Base-by-base conservation (phyloP, 2,888 invertebrate genomes). In the Agelastica alni region DNA sequence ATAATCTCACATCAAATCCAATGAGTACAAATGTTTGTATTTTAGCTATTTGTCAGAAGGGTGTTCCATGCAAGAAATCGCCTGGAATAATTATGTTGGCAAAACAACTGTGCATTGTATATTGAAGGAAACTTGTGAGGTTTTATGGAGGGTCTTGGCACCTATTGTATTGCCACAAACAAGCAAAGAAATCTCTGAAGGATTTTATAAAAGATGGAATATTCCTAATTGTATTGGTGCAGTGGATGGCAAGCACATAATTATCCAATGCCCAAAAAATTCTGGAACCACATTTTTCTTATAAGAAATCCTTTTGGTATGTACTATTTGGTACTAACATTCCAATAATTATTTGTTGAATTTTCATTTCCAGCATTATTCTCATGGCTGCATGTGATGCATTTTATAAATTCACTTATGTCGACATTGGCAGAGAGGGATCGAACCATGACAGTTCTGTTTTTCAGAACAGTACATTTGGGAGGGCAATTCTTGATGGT, bases 171-270 rank as follows among this genome's bases (percentile, higher is more conserved):
- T 45, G 18, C 44, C 44, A 17, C n/a, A 31, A 44, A n/a, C 39
- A 26, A 46, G 44, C 16, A 41, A 13, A 13, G 36, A 45, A 26
- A 32, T 51, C n/a, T n/a, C n/a, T 12, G 16, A 58, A 28, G 57
- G 45, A 16, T 58, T 56, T 44, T 48, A 44, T 22, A 51, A 51
- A 12, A 32, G 51, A 12, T 62, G 62, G 47, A 61, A 64, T 51
- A 49, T 58, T 55, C 62, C 62, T 14, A 59, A 65, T 43, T 67
- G 63, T 47, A 51, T 67, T 30, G 69, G 70, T 18, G 62, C 64
- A 20, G 56, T 70, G 13, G 69, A 70, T 57, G 69, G 70, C 1
- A 70, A 67, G 53, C 67, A 69, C 56, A 61, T 69, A 17, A 48
- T 48, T 56, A 64, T 70, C 39, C 58, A 61, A 51, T 43, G 55